These are phyloP conservation scores for Gambelia wislizenii DNA, from an alignment of 2,797 vertebrate genomes.

Conservation along the genomic window DNA sequence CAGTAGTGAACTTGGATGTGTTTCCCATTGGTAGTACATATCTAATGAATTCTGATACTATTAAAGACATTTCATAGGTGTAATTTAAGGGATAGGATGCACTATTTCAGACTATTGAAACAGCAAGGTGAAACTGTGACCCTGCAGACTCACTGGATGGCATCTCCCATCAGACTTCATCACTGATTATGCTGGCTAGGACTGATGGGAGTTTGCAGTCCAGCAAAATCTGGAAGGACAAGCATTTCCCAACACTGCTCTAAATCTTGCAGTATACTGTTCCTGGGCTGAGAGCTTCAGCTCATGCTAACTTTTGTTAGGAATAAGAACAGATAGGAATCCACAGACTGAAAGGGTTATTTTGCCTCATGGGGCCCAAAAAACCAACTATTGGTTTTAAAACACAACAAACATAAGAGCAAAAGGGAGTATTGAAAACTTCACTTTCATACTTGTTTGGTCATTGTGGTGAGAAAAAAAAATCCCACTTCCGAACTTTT, in stretches of 20 bases:
- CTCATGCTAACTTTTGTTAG: no score
- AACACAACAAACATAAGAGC: background rate
- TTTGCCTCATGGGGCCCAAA: background rate
- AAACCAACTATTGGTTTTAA: background rate
- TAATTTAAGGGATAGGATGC: background rate
- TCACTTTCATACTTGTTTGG: conserved; percentile 9
- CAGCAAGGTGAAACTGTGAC: no score
- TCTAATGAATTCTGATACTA: background rate
- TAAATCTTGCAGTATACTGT: no score
- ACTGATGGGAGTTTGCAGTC: background rate
- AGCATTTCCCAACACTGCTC: no score
- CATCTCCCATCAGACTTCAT: background rate
- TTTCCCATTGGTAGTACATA: background rate
- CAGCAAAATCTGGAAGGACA: no score
- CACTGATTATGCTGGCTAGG: background rate
- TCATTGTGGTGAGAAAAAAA: conserved; percentile 46
- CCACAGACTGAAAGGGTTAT: no score
- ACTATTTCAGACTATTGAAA: background rate
- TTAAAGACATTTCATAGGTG: background rate
- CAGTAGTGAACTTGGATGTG: background rate
- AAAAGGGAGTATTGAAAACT: background rate
- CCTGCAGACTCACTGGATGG: background rate
- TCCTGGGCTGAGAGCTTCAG: no score
- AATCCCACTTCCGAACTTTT: conserved; percentile 6
- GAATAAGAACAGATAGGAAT: no score